Evolutionary conservation across 2,797 vertebrate species (phyloP).

Genomic region (Rhynchonycteris naso): DNA sequence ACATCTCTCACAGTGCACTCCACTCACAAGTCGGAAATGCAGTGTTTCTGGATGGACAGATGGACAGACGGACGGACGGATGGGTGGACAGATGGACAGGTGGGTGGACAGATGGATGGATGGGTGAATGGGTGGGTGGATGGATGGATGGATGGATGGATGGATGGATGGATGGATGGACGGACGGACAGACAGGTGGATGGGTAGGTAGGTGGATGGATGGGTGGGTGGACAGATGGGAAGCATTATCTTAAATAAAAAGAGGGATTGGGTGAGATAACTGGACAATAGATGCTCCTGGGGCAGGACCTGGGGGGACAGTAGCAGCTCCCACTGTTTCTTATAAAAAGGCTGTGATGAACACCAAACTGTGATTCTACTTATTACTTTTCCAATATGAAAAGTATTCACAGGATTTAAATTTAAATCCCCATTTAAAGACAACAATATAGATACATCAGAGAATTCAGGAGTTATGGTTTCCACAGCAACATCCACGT

Average conservation of each 20-base stretch:
- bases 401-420: neutral
- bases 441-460: slow-evolving; percentile 47
- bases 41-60: neutral
- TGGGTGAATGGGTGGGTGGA: neutral
- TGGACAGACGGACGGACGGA: no score
- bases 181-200: neutral
- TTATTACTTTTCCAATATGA: slow-evolving; percentile 19
- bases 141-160: neutral
- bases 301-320: neutral
- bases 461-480: slow-evolving; percentile 54
- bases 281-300: neutral
- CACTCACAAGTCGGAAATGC: neutral
- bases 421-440: slow-evolving; percentile 59
- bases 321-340: neutral
- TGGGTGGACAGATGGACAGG: neutral
- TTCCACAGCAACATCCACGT: slow-evolving; percentile 71
- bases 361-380: neutral
- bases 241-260: neutral
- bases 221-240: neutral
- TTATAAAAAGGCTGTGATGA: neutral
- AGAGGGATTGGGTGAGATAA: neutral
- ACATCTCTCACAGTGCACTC: neutral
- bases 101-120: neutral
- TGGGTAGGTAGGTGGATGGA: no score
- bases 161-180: neutral